phyloP scores from a whole-genome alignment of 2,113 vertebrate species.

The Fregetta grallaria region DNA sequence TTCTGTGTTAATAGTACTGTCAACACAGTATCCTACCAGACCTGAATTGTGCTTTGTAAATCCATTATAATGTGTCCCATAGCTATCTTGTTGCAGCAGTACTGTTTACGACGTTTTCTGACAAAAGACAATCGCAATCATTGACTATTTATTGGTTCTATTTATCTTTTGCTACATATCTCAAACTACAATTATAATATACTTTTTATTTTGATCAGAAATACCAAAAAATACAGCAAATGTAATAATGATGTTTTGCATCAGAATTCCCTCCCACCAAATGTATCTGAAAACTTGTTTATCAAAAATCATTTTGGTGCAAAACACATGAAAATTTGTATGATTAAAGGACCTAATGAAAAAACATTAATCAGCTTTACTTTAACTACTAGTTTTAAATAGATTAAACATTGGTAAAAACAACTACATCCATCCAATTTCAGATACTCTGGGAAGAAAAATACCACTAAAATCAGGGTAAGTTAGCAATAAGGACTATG shows the following conservation, averaged over 20 bases:
- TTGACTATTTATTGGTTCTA: neutral
- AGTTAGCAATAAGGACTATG: neutral
- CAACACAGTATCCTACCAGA: neutral
- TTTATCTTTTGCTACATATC: neutral
- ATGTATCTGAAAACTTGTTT: neutral
- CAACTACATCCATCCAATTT: neutral
- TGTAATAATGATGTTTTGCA: neutral
- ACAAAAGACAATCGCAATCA: neutral
- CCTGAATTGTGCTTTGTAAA: neutral
- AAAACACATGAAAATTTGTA: neutral
- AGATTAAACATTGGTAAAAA: neutral
- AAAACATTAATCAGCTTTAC: neutral
- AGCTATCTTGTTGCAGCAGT: neutral
- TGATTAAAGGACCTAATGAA: neutral
- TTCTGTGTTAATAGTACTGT: neutral
- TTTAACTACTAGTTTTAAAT: neutral
- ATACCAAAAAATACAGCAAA: neutral
- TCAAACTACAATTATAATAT: neutral
- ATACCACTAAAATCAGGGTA: neutral
- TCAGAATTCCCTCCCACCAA: neutral
- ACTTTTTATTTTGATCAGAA: neutral
- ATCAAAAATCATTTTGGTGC: neutral
- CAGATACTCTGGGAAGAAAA: neutral
- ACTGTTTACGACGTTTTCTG: neutral
- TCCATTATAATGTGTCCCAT: neutral